Conservation (phyloP, 2,797 vertebrate species). For the Avahi laniger region DNA sequence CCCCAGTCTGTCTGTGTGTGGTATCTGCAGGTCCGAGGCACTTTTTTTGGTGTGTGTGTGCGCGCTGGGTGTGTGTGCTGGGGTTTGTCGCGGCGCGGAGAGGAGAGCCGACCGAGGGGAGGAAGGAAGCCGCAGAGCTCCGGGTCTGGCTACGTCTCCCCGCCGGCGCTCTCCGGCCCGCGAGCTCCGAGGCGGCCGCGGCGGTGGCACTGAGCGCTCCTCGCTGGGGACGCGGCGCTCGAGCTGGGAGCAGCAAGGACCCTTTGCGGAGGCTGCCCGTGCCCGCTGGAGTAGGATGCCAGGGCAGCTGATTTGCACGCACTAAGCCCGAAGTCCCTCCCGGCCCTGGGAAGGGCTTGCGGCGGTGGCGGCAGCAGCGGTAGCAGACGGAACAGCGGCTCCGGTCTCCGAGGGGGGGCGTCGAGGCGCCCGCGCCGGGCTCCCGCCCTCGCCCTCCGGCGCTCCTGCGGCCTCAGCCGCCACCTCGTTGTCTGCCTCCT, state of each 20-base stretch:
- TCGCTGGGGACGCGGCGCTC: not conserved
- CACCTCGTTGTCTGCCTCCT: slow-evolving; percentile 45
- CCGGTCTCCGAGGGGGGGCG: slow-evolving; percentile 65
- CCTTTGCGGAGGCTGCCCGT: slow-evolving; percentile 5
- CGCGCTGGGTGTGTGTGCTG: slow-evolving; percentile 30
- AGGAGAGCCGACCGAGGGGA: slow-evolving; percentile 31
- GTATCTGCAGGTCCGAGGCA: slow-evolving; percentile 83
- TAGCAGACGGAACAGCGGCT: slow-evolving; percentile 68
- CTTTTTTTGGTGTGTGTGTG: slow-evolving; percentile 65
- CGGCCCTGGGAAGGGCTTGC: slow-evolving; percentile 59
- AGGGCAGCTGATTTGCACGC: slow-evolving; percentile 38
- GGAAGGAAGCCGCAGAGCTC: slow-evolving; percentile 64
- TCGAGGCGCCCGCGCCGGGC: slow-evolving; percentile 61
- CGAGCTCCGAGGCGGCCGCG: slow-evolving; percentile 28
- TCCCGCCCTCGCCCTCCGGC: slow-evolving; percentile 55
- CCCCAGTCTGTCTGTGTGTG: slow-evolving; percentile 89
- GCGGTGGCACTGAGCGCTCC: slow-evolving; percentile 24
- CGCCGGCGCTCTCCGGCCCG: slow-evolving; percentile 45
- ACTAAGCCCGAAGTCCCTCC: slow-evolving; percentile 66
- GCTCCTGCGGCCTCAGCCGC: slow-evolving; percentile 47
- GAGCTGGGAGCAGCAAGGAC: slow-evolving; percentile 45
- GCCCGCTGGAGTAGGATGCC: slow-evolving; percentile 62
- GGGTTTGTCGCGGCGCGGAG: slow-evolving; percentile 59
- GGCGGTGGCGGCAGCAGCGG: slow-evolving; percentile 18
- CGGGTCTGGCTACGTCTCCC: slow-evolving; percentile 48